Evolutionary conservation across 1,140 invertebrate genomes (phyloP), one percentile per base, ranked within the genome.

Genomic region (Maniola jurtina): DNA sequence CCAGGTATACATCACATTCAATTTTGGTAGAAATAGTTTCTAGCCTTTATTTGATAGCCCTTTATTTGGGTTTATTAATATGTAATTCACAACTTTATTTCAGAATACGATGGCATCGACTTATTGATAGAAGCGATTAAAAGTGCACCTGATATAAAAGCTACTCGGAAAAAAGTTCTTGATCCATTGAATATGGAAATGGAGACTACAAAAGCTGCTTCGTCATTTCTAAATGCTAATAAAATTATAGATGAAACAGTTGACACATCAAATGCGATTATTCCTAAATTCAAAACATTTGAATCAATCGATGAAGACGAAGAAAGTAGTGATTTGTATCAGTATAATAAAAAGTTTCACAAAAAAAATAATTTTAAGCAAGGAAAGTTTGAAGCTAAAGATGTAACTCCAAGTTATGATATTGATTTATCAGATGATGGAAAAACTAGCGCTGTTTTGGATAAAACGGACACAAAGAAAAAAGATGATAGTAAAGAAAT

Each of bases 101-200:
- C 76, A 89, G 87, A 67, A 9, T 72, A 73, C n/a, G 87, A 89
- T 38, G 87, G 85, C 0, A 83, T 88, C 50, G 85, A 89, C 66
- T 60, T 88, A 65, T 64, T 89, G 36, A 81, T 89, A 63, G 85
- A 88, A 11, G 83, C 83, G 14, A 88, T 89, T 14, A 82, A 79
- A 80, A 79, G 74, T 70, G 79, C 85, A 25, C 87, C 87, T 9
- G 79, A 89, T 58, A 81, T 89, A 9, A 84, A 84, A 70, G 64
- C 70, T n/a, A 73, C 80, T 13, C 77, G 71, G 36, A 71, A 71
- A 64, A 64, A 68, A 55, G 69, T 68, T n/a, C 47, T 68, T 11
- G 9, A 66, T 50, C 14, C 16, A 2, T 7, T 11, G 10, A 7
- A 2, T 4, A 11, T 16, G 15, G 13, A 62, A 58, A 11, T 11